phyloP scores from a whole-genome alignment of 64 coral and sea anemone species.

The Montipora efflorescens region DNA sequence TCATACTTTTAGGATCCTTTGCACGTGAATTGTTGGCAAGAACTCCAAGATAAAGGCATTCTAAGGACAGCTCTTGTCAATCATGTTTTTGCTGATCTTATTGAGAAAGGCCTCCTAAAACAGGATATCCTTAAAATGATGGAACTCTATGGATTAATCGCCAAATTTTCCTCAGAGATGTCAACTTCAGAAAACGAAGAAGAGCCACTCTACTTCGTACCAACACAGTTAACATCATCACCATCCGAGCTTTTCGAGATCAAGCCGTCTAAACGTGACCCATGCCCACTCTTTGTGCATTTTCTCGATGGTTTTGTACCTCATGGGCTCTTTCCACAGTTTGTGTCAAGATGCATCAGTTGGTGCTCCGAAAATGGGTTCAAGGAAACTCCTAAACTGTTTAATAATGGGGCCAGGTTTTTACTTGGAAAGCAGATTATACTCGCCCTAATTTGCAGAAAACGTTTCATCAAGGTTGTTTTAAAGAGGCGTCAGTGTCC shows the following conservation, averaged over 20 bases:
- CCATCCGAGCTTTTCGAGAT: constrained; percentile 37
- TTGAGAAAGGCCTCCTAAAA: not conserved
- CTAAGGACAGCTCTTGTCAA: constrained; percentile 45
- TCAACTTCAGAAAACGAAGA: not conserved
- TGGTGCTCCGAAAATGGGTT: constrained; percentile 24
- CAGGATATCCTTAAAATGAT: constrained; percentile 68
- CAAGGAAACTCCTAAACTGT: not conserved
- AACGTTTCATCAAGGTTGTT: constrained; percentile 14
- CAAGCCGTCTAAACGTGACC: not conserved
- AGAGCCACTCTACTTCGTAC: constrained; percentile 35
- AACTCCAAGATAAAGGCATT: constrained; percentile 48
- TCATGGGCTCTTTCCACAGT: constrained; percentile 26
- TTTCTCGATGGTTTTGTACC: constrained; percentile 60
- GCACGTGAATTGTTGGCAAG: constrained; percentile 9
- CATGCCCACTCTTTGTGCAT: constrained; percentile 47
- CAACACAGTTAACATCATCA: constrained; percentile 43
- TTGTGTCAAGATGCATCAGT: constrained; percentile 45
- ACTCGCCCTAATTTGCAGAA: not conserved
- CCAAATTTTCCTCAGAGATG: not conserved
- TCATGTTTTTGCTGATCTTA: constrained; percentile 35
- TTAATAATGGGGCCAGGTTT: not conserved
- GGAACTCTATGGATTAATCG: constrained; percentile 65
- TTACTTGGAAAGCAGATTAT: not conserved
- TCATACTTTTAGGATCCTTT: constrained; percentile 24
- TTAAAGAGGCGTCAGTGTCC: not conserved